Conservation (phyloP, 2,113 vertebrate genomes). For the Mobula birostris region DNA sequence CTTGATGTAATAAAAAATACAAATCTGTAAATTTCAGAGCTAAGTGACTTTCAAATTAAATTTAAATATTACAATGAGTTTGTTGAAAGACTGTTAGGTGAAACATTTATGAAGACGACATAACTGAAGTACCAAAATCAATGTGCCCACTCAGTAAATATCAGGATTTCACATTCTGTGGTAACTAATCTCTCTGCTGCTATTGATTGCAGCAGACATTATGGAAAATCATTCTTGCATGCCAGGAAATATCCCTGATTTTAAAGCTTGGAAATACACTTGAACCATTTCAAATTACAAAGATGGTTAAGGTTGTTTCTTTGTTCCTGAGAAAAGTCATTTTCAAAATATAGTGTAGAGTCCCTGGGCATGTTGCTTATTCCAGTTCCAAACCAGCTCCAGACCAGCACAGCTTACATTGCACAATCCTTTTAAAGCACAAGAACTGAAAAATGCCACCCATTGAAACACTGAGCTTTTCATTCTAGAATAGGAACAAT, state of each 20-base stretch:
- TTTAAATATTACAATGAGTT: not conserved
- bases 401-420: not conserved
- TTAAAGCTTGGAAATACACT: not conserved
- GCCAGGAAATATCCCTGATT: not conserved
- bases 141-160: not conserved
- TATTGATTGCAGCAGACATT: conserved; percentile 1
- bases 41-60: conserved; percentile 19
- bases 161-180: not conserved
- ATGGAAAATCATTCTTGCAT: conserved; percentile 14
- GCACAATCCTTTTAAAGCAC: not conserved
- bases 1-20: not conserved
- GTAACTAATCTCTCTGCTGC: not conserved
- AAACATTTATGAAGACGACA: not conserved
- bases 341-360: not conserved
- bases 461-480: not conserved
- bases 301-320: not conserved
- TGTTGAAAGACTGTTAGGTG: no score
- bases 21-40: conserved; percentile 7
- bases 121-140: conserved; percentile 19
- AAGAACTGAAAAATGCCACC: not conserved
- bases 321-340: not conserved
- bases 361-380: not conserved
- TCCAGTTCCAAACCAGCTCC: not conserved
- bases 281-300: not conserved
- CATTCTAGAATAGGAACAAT: not conserved